These are phyloP conservation scores for Plectropomus leopardus DNA, from an alignment of 2,113 vertebrate species.

Conservation along the genomic window DNA sequence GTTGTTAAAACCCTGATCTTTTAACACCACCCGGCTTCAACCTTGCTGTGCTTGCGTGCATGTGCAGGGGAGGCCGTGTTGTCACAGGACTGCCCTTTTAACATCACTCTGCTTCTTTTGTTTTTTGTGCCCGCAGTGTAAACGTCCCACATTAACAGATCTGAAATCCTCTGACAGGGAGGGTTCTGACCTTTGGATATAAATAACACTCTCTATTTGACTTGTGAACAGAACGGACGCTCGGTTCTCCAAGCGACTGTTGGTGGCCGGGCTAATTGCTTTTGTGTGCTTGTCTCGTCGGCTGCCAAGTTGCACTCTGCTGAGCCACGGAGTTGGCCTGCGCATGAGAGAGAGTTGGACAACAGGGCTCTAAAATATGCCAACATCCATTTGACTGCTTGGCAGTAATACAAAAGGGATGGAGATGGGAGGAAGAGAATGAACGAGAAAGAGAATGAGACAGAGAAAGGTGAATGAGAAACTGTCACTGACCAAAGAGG, in stretches of 20 bases:
- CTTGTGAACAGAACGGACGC: slow-evolving; percentile 58
- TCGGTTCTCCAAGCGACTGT: slow-evolving; percentile 57
- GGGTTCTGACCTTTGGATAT: slow-evolving; percentile 73
- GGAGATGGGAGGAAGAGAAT: slow-evolving; percentile 47
- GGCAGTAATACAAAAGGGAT: slow-evolving; percentile 70
- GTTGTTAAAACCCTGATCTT: slow-evolving; percentile 40
- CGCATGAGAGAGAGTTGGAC: slow-evolving; percentile 73
- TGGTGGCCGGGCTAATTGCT: slow-evolving; percentile 81
- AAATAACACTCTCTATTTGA: slow-evolving; percentile 76
- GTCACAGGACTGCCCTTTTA: slow-evolving; percentile 42
- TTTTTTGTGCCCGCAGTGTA: slow-evolving; percentile 10
- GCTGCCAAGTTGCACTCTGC: slow-evolving; percentile 79
- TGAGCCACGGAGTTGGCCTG: slow-evolving; percentile 77
- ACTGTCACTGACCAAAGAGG: slow-evolving; percentile 43
- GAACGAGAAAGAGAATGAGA: slow-evolving; percentile 51
- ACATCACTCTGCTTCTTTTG: slow-evolving; percentile 37
- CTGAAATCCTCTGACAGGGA: slow-evolving; percentile 59
- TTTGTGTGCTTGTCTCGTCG: slow-evolving; percentile 71
- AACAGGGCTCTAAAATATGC: slow-evolving; percentile 76
- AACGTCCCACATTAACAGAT: slow-evolving; percentile 63
- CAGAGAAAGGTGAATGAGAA: slow-evolving; percentile 48
- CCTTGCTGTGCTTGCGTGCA: slow-evolving; percentile 19
- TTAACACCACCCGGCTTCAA: slow-evolving; percentile 35
- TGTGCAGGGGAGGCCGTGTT: slow-evolving; percentile 10
- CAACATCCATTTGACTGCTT: slow-evolving; percentile 82